These are phyloP conservation scores for Pogona vitticeps DNA, from an alignment of 2,113 vertebrate genomes.

Conservation along the genomic window DNA sequence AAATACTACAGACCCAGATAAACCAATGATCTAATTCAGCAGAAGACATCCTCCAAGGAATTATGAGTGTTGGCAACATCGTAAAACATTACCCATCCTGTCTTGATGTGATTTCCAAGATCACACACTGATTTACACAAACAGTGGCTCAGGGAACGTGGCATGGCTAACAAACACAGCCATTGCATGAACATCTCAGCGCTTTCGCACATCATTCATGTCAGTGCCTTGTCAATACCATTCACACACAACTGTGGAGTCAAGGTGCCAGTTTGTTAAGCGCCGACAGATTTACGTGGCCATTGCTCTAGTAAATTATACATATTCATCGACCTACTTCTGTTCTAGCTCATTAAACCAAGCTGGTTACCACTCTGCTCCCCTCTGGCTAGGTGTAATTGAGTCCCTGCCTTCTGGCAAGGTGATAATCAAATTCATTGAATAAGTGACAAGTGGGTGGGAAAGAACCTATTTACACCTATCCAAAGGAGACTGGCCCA, in stretches of 20 bases:
- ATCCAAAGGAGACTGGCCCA: slow-evolving; percentile 58
- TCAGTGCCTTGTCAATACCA: neutral
- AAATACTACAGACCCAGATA: neutral
- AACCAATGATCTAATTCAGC: neutral
- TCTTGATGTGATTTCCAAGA: neutral
- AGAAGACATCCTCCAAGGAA: neutral
- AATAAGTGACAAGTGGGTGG: slow-evolving; percentile 50
- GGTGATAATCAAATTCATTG: slow-evolving; percentile 67
- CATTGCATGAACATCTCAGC: neutral
- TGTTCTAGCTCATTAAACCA: slow-evolving; percentile 49
- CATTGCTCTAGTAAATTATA: slow-evolving; percentile 42
- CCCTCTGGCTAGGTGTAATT: slow-evolving; percentile 51
- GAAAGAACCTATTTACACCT: slow-evolving; percentile 53
- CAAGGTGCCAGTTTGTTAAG: slow-evolving; percentile 29
- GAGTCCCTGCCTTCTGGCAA: slow-evolving; percentile 62
- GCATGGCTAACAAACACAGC: neutral
- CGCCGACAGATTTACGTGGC: slow-evolving; percentile 18
- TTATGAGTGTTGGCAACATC: neutral
- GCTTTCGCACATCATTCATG: neutral
- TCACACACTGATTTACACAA: neutral
- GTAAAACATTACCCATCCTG: neutral
- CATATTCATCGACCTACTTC: slow-evolving; percentile 49
- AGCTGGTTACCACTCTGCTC: slow-evolving; percentile 28
- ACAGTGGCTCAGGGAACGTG: neutral
- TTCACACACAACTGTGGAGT: neutral